Evolutionary conservation across 2,113 vertebrate genomes (phyloP).

Genomic region (Ameiurus melas): DNA sequence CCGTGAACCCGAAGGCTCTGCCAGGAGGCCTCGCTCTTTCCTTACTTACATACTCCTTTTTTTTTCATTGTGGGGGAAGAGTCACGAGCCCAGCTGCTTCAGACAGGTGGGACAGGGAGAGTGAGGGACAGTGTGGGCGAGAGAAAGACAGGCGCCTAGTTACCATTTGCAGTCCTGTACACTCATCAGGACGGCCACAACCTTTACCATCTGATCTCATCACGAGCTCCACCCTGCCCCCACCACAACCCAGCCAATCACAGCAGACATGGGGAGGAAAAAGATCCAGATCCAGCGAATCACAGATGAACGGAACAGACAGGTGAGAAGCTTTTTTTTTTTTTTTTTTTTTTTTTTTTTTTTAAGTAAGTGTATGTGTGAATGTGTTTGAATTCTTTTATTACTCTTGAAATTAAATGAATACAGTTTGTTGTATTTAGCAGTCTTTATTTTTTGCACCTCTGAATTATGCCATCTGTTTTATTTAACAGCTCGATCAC

Average conservation of each 20-base stretch:
- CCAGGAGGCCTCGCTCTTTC: slow-evolving; percentile 54
- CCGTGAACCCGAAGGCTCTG: slow-evolving; percentile 74
- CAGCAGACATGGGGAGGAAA: slow-evolving; percentile 90
- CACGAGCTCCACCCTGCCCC: slow-evolving; percentile 48
- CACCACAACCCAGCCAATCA: slow-evolving; percentile 49
- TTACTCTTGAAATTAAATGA: neutral
- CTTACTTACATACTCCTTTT: slow-evolving; percentile 44
- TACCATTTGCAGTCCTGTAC: slow-evolving; percentile 32
- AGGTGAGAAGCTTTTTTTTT: slow-evolving; percentile 73
- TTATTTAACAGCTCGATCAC: neutral
- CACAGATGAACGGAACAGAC: slow-evolving; percentile 95
- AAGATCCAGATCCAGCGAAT: slow-evolving; percentile 99
- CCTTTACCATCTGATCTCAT: slow-evolving; percentile 48
- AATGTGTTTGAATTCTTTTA: neutral
- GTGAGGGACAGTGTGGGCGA: slow-evolving; percentile 46
- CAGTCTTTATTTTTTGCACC: neutral
- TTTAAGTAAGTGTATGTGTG: neutral
- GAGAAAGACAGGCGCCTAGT: slow-evolving; percentile 46
- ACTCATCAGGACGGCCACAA: slow-evolving; percentile 24
- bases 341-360: slow-evolving; percentile 3
- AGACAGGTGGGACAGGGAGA: slow-evolving; percentile 47
- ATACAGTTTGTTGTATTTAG: neutral
- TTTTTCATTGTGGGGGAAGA: slow-evolving; percentile 46
- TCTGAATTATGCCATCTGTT: neutral
- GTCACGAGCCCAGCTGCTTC: slow-evolving; percentile 51